Base-by-base conservation (phyloP, 2,113 vertebrate genomes). In the Copsychus sechellarum region DNA sequence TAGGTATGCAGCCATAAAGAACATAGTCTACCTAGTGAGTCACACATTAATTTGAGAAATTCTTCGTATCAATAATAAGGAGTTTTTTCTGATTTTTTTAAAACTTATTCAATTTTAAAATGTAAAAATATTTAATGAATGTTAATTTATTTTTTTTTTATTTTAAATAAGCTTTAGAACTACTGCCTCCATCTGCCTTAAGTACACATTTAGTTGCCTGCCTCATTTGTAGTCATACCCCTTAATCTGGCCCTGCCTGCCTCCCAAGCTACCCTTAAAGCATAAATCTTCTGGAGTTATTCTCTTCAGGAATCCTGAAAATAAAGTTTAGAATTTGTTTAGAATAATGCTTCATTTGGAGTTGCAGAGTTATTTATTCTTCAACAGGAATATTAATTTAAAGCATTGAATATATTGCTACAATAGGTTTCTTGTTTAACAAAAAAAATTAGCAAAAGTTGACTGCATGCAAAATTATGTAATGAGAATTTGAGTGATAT, bases 401-500 rank as follows among this genome's bases (percentile, higher is more conserved):
- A 77, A 83, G 0, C 7, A 45, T 40, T 89, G 4, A 8, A 29
- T 42, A 28, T 54, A 45, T n/a, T 80, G 1, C 1, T 67, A 19
- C 28, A 48, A 57, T 50, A 61, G 2, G 3, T 3, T 73, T 86
- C 7, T 61, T n/a, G 1, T 66, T 72, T 70, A 83, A 7, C 10
- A 84, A 64, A 80, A 34, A 70, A 34, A 84, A 70, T 29, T 20
- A 81, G 8, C 14, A 61, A 47, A 51, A 61, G 1, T 12, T 36
- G 7, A 47, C 53, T 23, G 2, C 17, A 42, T 74, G 11, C 8
- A 42, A 88, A 91, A 62, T 36, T 54, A 34, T 19, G 11, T 20
- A 65, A 45, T 0, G 0, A 42, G 26, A 84, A 54, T 18, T 57
- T 51, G 9, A 58, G 4, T 54, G 19, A 22, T 62, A 51, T 21